phyloP scores from a whole-genome alignment of 1,140 invertebrate genomes.

The Trichoplusia ni region DNA sequence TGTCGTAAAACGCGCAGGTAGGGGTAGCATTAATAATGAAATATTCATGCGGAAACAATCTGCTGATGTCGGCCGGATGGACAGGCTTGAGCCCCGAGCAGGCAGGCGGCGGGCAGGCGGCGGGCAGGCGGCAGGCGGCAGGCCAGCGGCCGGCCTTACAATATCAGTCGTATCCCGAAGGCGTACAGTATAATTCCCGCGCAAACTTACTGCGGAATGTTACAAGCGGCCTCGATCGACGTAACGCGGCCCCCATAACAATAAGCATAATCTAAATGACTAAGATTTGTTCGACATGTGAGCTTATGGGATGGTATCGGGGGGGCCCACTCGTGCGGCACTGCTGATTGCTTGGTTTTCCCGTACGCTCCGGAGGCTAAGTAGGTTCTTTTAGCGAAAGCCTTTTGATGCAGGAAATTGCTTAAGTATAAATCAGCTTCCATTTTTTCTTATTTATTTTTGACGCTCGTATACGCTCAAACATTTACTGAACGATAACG shows the following conservation, averaged over 20 bases:
- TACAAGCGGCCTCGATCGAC: constrained; percentile 40
- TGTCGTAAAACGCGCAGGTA: constrained; percentile 25
- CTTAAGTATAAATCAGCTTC: constrained; percentile 5
- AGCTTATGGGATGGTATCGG: constrained; percentile 40
- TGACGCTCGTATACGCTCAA: background rate
- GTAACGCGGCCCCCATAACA: constrained; percentile 50
- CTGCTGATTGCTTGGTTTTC: constrained; percentile 34
- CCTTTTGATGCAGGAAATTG: constrained; percentile 33
- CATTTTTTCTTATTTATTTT: constrained; percentile 2
- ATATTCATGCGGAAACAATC: constrained; percentile 60
- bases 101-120: too few species aligned
- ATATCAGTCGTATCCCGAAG: constrained; percentile 1
- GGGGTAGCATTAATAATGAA: constrained; percentile 51
- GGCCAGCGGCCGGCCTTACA: background rate
- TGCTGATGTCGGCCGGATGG: constrained; percentile 46
- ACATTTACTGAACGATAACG: background rate
- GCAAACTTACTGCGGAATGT: constrained; percentile 15
- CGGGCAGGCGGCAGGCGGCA: too few species aligned
- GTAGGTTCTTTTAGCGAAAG: constrained; percentile 9
- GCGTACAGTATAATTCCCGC: constrained; percentile 34
- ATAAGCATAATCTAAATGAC: constrained; percentile 59
- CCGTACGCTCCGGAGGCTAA: constrained; percentile 17
- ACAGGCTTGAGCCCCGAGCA: constrained; percentile 9
- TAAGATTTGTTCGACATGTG: constrained; percentile 52
- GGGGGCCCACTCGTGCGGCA: constrained; percentile 25